Conservation (phyloP, 2,888 invertebrate species). For the Plutella xylostella region DNA sequence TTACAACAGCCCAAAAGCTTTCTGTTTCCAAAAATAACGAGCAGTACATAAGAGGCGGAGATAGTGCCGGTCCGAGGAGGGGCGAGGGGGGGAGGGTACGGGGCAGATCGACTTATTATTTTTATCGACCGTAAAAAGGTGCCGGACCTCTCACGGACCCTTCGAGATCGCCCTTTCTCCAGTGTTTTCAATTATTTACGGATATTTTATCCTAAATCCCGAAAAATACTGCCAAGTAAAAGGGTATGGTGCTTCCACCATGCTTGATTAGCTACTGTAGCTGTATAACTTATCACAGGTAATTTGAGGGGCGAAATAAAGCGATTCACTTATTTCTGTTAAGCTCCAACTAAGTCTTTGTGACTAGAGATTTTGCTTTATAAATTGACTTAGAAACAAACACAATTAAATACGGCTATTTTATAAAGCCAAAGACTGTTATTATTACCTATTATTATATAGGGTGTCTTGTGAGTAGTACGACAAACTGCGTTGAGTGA, state of each 20-base stretch:
- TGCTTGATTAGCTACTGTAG: constrained; percentile 26
- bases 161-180: constrained; percentile 44
- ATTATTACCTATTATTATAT: no score
- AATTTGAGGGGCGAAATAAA: no score
- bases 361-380: no score
- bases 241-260: constrained; percentile 37
- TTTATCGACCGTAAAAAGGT: constrained; percentile 66
- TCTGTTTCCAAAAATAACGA: neutral
- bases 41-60: constrained; percentile 42
- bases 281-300: constrained; percentile 1
- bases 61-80: constrained; percentile 19
- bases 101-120: constrained; percentile 53
- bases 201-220: constrained; percentile 55
- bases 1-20: no score
- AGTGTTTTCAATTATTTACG: constrained; percentile 59
- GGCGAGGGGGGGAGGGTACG: constrained; percentile 21
- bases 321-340: no score
- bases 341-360: no score
- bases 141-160: constrained; percentile 50
- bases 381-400: no score
- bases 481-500: no score
- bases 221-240: constrained; percentile 46
- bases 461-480: no score
- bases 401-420: no score
- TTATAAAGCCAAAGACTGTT: no score